Evolutionary conservation across 2,888 invertebrate genomes (phyloP).

Genomic region (Apamea anceps): DNA sequence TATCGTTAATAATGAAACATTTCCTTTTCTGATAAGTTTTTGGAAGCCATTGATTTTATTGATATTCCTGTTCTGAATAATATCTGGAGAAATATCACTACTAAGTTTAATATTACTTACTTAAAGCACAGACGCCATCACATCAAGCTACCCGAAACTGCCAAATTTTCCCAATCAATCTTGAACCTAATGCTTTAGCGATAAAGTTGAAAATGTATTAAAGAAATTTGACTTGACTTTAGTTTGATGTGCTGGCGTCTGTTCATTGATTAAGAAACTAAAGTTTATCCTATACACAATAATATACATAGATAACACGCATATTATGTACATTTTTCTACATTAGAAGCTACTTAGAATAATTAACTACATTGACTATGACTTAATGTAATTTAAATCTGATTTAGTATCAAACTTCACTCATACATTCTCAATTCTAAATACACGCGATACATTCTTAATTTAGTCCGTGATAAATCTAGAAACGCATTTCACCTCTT

Average conservation of each 20-base stretch:
- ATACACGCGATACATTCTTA: not conserved
- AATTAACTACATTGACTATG: conserved; percentile 45
- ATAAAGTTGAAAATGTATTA: too few relatives aligned
- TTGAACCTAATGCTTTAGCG: too few relatives aligned
- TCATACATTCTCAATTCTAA: not conserved
- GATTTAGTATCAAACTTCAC: conserved; percentile 4
- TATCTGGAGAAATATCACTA: conserved; percentile 32
- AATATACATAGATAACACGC: conserved; percentile 4
- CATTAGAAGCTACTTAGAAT: conserved; percentile 29
- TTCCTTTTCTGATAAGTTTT: conserved; percentile 15
- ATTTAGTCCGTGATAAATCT: conserved; percentile 3
- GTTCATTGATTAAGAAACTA: not conserved
- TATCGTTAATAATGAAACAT: conserved; percentile 21
- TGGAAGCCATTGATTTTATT: conserved; percentile 59
- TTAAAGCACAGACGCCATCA: not conserved
- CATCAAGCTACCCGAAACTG: too few relatives aligned
- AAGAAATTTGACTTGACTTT: too few relatives aligned
- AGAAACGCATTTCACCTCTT: not conserved
- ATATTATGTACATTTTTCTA: conserved; percentile 31
- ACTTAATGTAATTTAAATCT: conserved; percentile 17
- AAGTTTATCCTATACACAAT: not conserved
- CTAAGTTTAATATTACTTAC: conserved; percentile 14
- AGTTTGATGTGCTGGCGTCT: too few relatives aligned
- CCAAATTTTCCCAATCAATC: too few relatives aligned
- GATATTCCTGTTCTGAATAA: conserved; percentile 46